Conservation (phyloP, 1,140 invertebrate genomes). For the Drosophila ercepeae region DNA sequence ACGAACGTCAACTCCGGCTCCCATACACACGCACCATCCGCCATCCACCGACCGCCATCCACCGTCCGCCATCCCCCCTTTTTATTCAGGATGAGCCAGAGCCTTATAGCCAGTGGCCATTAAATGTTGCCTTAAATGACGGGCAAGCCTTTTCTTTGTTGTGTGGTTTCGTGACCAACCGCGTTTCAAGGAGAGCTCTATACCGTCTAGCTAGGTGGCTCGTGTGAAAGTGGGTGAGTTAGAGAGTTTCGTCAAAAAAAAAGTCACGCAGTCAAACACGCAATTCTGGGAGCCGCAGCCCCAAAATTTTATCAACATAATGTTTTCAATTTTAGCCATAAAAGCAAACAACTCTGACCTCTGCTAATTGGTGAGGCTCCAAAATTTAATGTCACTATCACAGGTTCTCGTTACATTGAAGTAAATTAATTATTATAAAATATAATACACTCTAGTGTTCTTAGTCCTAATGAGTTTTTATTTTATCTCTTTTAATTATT, state of each 20-base stretch:
- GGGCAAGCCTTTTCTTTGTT: conserved; percentile 76
- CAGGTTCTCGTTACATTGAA: not conserved
- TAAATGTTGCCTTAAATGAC: conserved; percentile 81
- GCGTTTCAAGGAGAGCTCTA: conserved; percentile 74
- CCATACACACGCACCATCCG: conserved; percentile 57
- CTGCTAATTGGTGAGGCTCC: conserved; percentile 57
- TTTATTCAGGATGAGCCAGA: conserved; percentile 66
- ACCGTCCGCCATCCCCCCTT: conserved; percentile 18
- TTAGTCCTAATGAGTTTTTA: not conserved
- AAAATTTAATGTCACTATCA: conserved; percentile 57
- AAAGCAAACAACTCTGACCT: conserved; percentile 43
- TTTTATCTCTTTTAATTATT: too few species aligned
- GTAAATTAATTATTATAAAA: not conserved
- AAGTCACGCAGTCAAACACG: conserved; percentile 75
- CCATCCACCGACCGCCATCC: not conserved
- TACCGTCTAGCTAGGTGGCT: conserved; percentile 23
- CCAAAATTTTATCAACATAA: conserved; percentile 53
- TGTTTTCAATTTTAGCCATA: conserved; percentile 57
- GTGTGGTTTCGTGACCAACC: conserved; percentile 73
- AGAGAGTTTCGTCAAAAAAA: conserved; percentile 26
- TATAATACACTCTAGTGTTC: not conserved
- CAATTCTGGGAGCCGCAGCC: conserved; percentile 52
- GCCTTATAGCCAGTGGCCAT: conserved; percentile 76
- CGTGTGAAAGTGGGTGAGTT: conserved; percentile 55
- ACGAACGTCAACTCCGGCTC: conserved; percentile 75